Base-by-base conservation (phyloP, 2,797 vertebrate species). In the Lutjanus argentimaculatus region DNA sequence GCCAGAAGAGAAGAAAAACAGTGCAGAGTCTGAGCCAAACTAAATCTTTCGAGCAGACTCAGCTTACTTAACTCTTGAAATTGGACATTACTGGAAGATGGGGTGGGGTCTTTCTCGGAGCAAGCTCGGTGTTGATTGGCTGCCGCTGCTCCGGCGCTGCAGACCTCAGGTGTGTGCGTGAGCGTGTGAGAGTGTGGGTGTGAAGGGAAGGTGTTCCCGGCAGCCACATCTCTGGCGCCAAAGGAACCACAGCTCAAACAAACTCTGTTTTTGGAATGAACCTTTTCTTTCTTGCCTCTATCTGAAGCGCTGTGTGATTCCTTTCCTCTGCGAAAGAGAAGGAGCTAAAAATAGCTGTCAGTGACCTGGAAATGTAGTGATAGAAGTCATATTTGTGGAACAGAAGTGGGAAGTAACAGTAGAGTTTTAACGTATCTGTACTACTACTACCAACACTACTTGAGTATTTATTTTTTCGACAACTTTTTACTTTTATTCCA, bases 241-340 rank as follows among this genome's bases (percentile, higher is more conserved):
- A 87, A 88, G 79, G 66, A 92, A 87, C 91, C 91, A 89, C 91
- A 92, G 78, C 85, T 93, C 91, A 93, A 94, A 94, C 92, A 93
- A 92, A 90, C 84, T 79, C 79, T 84, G 86, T 75, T 93, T 93
- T 90, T 85, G 86, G 85, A 90, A 83, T 61, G 83, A 89, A 66
- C 63, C 61, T 78, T 63, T 63, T 79, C 68, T 79, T 85, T 81
- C 67, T 84, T 85, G 78, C 77, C 71, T 88, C 82, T 80, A 89
- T 92, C 91, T 93, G 84, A 88, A 85, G 80, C 78, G 7, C 21
- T n/a, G 75, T 81, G 85, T 79, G 88, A 90, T 89, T 90, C 79
- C 65, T 88, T 89, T 80, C 80, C 86, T 85, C 86, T 80, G 56
- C 65, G 43, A 89, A 85, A 81, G 75, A 85, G 79, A 52, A 55